A percentile compares a stretch with the other conserved stretches of the same genome.
Conservation (phyloP, 2,113 vertebrate species). For the Calidris pugnax region DNA sequence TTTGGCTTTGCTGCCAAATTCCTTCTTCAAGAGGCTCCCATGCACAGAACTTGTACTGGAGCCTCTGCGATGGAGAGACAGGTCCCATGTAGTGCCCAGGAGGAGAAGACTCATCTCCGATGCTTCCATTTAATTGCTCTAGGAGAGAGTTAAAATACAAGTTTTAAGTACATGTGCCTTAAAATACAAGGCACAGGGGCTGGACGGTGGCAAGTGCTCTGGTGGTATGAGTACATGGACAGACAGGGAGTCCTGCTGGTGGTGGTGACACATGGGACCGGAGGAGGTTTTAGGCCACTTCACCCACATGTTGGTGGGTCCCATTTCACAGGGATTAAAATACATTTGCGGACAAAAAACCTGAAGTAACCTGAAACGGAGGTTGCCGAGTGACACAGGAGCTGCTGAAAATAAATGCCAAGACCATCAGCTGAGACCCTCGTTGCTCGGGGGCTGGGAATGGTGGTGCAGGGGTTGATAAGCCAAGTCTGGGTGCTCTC, state of each 20-base stretch:
- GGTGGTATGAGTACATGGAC: background rate
- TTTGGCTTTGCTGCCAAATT: background rate
- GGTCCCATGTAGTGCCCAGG: rapidly evolving
- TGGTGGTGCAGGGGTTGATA: background rate
- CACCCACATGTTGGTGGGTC: background rate
- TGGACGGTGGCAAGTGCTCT: background rate
- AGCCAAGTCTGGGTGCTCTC: too few relatives aligned
- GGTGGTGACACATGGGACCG: rapidly evolving
- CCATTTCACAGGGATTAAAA: background rate
- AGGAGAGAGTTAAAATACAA: background rate
- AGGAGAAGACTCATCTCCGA: background rate
- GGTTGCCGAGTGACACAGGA: background rate
- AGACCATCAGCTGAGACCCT: background rate
- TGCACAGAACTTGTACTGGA: background rate
- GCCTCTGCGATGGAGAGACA: background rate
- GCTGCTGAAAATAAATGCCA: conserved; percentile 29
- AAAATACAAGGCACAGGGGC: background rate
- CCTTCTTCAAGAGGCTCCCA: background rate
- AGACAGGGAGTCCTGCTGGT: background rate
- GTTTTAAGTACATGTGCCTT: background rate
- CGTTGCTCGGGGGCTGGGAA: background rate
- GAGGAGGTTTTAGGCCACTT: background rate
- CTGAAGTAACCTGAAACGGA: background rate
- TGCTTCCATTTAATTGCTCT: background rate
- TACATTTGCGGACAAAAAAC: background rate